Percentiles rank a stretch among this genome's conserved stretches.
These are phyloP conservation scores for Muscicapa comitata DNA, from an alignment of 2,797 vertebrate genomes.

Conservation along the genomic window DNA sequence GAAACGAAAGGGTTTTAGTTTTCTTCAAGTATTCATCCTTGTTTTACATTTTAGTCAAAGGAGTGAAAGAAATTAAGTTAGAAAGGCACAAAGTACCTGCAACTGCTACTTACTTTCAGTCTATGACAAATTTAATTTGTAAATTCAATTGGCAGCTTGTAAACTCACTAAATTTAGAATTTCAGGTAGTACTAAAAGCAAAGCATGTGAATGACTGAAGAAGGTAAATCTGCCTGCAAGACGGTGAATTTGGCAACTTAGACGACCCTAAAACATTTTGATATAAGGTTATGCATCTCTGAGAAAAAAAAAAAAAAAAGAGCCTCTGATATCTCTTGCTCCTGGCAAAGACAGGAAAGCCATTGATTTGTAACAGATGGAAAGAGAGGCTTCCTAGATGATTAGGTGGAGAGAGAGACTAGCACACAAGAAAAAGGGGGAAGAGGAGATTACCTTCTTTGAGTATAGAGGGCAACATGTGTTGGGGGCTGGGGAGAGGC, in stretches of 20 bases:
- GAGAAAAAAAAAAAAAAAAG: not conserved
- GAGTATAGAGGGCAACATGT: not conserved
- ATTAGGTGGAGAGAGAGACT: not conserved
- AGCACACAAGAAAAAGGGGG: not conserved
- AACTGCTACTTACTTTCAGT: not conserved
- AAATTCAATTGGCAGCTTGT: not conserved
- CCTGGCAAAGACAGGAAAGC: not conserved
- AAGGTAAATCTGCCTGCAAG: not conserved
- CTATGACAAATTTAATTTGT: not conserved
- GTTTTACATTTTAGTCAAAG: not conserved
- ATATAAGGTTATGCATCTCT: not conserved
- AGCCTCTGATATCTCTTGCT: not conserved
- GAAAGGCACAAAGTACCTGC: not conserved
- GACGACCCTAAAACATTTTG: not conserved
- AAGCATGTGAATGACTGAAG: not conserved
- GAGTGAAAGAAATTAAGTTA: not conserved
- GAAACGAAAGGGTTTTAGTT: not conserved
- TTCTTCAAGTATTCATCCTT: not conserved
- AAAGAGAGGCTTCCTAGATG: not conserved
- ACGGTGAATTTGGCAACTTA: not conserved
- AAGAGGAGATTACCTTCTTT: not conserved
- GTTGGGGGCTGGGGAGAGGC: not conserved
- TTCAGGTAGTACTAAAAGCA: not conserved
- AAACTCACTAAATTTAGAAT: not conserved
- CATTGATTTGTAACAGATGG: not conserved